These are phyloP conservation scores for Cydia pomonella DNA, from an alignment of 1,140 invertebrate species.

Conservation along the genomic window DNA sequence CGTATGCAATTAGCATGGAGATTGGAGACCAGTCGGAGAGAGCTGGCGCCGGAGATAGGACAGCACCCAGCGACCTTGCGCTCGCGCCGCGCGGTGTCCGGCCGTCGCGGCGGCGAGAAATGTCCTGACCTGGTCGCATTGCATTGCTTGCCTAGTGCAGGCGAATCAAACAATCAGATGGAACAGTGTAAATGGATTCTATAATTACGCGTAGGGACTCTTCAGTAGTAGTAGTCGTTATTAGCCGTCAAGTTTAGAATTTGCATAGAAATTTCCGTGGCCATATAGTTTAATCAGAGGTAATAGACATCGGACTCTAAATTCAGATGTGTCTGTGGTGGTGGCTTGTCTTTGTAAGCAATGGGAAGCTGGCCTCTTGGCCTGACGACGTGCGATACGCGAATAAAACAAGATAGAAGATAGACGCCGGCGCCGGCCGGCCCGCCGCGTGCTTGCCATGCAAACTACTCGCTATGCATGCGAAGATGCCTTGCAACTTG, in stretches of 20 bases:
- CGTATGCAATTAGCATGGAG: conserved; percentile 52
- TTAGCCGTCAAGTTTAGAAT: too few relatives aligned
- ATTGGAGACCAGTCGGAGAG: conserved; percentile 32
- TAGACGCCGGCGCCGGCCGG: conserved; percentile 48
- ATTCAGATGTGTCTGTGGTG: too few relatives aligned
- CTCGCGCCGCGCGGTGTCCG: conserved; percentile 46
- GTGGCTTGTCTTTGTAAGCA: conserved; percentile 32
- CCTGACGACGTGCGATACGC: conserved; percentile 56
- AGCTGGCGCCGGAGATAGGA: conserved; percentile 63
- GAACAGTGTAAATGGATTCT: not conserved
- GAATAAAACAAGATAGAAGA: conserved; percentile 60
- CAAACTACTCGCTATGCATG: conserved; percentile 49
- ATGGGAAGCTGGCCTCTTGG: conserved; percentile 43
- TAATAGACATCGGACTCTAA: too few relatives aligned
- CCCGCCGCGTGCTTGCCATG: conserved; percentile 39
- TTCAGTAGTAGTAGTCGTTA: too few relatives aligned
- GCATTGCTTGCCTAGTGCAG: not conserved
- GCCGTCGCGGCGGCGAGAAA: conserved; percentile 42
- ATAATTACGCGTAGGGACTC: not conserved
- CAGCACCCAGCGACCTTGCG: conserved; percentile 74
- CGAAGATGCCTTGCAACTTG: conserved; percentile 41
- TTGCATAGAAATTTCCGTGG: too few relatives aligned
- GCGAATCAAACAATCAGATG: not conserved
- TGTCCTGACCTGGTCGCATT: conserved; percentile 40
- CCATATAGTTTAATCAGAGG: too few relatives aligned